phyloP scores from a whole-genome alignment of 1,140 invertebrate genomes.

The Proales similis region DNA sequence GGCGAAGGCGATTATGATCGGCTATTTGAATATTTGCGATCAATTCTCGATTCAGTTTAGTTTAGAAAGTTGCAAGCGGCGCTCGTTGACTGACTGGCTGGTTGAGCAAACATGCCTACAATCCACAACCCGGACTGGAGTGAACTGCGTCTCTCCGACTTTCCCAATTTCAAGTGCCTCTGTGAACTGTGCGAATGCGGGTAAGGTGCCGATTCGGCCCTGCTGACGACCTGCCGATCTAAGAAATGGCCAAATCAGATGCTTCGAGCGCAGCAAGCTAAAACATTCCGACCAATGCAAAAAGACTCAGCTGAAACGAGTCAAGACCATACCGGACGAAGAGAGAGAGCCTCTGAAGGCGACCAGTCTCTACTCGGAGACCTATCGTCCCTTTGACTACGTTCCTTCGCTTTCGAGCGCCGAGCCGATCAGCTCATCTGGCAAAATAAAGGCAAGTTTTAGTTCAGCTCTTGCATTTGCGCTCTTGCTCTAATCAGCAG shows the following conservation, averaged over 20 bases:
- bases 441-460: background rate
- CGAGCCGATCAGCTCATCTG: background rate
- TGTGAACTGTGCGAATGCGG: conserved; percentile 35
- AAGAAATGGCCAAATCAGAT: background rate
- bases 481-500: conserved; percentile 9
- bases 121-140: conserved; percentile 36
- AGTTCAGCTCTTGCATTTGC: background rate
- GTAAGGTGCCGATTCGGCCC: background rate
- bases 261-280: conserved; percentile 32
- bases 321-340: conserved; percentile 19
- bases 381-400: conserved; percentile 20
- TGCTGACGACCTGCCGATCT: background rate
- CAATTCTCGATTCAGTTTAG: no score
- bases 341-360: conserved; percentile 8
- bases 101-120: no score
- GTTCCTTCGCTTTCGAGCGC: background rate
- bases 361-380: conserved; percentile 5
- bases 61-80: no score
- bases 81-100: no score
- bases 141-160: conserved; percentile 9
- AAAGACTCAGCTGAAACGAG: no score
- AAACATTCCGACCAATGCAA: conserved; percentile 28
- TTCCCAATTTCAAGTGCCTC: conserved; percentile 32
- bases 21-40: no score
- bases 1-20: no score